These are phyloP conservation scores for Diachasmimorpha longicaudata DNA, from an alignment of 1,140 invertebrate genomes.

Conservation along the genomic window DNA sequence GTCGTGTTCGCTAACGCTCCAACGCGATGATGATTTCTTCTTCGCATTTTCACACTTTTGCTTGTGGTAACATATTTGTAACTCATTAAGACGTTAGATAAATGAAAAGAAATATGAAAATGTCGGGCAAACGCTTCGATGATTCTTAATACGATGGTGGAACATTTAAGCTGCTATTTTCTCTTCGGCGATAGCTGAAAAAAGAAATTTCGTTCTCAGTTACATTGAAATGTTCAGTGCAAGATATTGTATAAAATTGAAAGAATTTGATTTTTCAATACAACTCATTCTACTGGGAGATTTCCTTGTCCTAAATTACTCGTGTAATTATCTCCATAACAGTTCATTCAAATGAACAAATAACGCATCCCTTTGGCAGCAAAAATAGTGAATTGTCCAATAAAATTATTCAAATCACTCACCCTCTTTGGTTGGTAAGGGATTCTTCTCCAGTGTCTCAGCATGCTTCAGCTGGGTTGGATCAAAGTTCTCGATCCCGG, in stretches of 20 bases:
- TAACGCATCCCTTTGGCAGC: no score
- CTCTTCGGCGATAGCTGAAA: conserved; percentile 55
- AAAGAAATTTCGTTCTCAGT: conserved; percentile 7
- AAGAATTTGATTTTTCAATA: no score
- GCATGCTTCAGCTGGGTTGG: conserved; percentile 84
- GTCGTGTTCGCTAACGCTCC: neutral
- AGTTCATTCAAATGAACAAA: no score
- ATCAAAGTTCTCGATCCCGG: conserved; percentile 89
- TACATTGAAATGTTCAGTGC: neutral
- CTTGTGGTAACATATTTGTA: conserved; percentile 50
- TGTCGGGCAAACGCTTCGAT: conserved; percentile 39
- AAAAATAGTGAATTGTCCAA: neutral
- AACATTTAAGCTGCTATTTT: conserved; percentile 41
- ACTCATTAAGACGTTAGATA: conserved; percentile 55
- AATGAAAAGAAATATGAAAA: conserved; percentile 56
- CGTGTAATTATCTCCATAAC: no score
- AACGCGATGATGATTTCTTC: neutral
- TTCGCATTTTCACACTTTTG: conserved; percentile 27
- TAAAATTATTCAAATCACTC: conserved; percentile 36
- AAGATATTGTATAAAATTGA: no score
- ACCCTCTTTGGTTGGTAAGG: conserved; percentile 77
- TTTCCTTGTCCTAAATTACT: no score
- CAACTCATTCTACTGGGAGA: no score
- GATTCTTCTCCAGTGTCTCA: conserved; percentile 89
- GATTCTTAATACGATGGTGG: conserved; percentile 20